Percentiles rank a stretch among this genome's conserved stretches.
Evolutionary conservation across 2,888 invertebrate species (phyloP).

Genomic region (Machimus rusticus): DNA sequence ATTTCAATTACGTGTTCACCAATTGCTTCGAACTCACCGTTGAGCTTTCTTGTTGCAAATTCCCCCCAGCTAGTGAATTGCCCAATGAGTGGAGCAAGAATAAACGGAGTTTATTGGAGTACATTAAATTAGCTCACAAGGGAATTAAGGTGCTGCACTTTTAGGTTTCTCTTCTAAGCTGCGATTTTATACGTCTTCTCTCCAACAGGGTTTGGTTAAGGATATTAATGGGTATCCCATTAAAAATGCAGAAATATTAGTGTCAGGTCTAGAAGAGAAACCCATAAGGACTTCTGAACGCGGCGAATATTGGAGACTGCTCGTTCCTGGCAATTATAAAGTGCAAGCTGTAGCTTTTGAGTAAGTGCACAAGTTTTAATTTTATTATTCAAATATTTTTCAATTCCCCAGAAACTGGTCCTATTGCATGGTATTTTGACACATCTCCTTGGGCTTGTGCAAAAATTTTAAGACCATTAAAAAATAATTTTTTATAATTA

Average conservation of each 20-base stretch:
- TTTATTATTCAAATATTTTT: background rate
- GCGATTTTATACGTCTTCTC: background rate
- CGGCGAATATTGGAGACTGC: slow-evolving; percentile 95
- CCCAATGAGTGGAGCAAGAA: slow-evolving; percentile 85
- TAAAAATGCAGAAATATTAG: slow-evolving; percentile 75
- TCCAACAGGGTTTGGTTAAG: slow-evolving; percentile 56
- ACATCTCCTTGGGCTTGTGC: background rate
- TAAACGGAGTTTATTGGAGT: slow-evolving; percentile 82
- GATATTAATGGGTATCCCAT: slow-evolving; percentile 61
- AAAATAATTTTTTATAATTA: background rate
- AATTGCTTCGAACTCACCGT: slow-evolving; percentile 98
- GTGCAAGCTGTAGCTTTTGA: slow-evolving; percentile 77
- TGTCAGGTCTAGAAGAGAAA: slow-evolving; percentile 80
- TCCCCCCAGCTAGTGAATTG: slow-evolving; percentile 76
- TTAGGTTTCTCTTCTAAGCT: background rate
- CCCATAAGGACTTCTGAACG: slow-evolving; percentile 77
- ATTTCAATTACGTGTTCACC: slow-evolving; percentile 94
- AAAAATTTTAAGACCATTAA: background rate
- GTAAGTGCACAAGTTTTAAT: slow-evolving; percentile 63
- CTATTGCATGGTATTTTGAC: background rate
- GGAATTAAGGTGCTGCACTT: slow-evolving; percentile 67
- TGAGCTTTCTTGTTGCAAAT: slow-evolving; percentile 96
- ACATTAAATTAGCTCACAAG: slow-evolving; percentile 81
- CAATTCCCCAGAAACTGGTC: background rate
- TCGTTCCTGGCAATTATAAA: slow-evolving; percentile 86